Conservation (phyloP, 2,797 vertebrate genomes). For the Pseudochirops corinnae region DNA sequence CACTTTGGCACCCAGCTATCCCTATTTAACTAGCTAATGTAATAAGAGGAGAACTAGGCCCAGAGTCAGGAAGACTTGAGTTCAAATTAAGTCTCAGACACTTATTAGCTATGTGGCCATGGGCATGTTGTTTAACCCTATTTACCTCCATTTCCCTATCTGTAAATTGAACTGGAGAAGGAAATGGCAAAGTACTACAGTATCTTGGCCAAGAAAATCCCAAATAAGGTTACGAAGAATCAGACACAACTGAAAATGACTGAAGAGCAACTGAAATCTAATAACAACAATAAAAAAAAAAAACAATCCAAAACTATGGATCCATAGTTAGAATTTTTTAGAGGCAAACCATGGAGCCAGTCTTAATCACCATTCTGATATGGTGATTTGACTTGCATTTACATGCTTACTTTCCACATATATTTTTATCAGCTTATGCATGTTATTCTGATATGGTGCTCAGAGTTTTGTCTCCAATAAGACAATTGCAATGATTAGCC, state of each 20-base stretch:
- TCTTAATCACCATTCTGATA: neutral
- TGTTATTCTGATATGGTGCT: neutral
- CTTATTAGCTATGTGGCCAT: neutral
- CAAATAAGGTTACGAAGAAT: neutral
- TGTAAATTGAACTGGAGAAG: neutral
- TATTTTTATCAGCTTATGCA: neutral
- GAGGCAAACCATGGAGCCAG: neutral
- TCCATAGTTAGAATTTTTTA: neutral
- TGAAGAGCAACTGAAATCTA: neutral
- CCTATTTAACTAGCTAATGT: neutral
- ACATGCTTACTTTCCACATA: neutral
- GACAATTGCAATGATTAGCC: neutral
- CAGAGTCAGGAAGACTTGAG: neutral
- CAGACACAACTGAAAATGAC: neutral
- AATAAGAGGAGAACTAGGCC: neutral
- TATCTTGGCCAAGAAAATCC: neutral
- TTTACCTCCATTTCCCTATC: neutral
- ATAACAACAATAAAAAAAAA: neutral
- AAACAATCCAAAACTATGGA: neutral
- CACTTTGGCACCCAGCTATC: neutral
- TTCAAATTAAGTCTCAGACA: neutral
- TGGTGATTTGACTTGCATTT: no score
- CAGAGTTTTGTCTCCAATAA: no score
- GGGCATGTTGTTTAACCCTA: neutral
- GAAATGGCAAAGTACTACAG: neutral